Base-by-base conservation (phyloP, 2,888 invertebrate genomes). In the Epistrophe grossulariae region DNA sequence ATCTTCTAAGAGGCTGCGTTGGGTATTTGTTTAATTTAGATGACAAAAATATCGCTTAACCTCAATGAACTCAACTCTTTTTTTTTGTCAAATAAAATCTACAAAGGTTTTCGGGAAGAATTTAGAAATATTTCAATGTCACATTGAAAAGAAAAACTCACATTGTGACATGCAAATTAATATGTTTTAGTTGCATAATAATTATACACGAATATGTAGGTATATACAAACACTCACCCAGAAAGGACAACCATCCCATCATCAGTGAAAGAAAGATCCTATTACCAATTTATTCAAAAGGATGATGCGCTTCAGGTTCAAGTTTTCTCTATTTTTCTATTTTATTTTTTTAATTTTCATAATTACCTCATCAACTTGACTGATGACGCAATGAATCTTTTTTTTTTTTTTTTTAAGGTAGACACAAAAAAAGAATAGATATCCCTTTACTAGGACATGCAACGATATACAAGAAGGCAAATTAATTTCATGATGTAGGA, bases 331-430 rank as follows among this genome's bases (percentile, higher is more conserved):
- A 57, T 81, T 72, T 83, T 84, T 89, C 88, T 88, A 88, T 24
- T 24, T 24, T 24, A 88, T 90, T 89, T 66, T 77, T 88, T 84
- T 89, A 88, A 89, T 89, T 88, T 89, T 89, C 89, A 91, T 92
- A 93, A 93, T 92, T 92, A 93, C 92, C 91, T 91, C 92, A 93
- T 92, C 92, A 92, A 92, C 91, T 92, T 92, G 92, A 92, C 93
- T 92, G 93, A 92, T 92, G 92, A 93, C 91, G 91, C 91, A 91
- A 89, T 89, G 89, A 89, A 89, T 89, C 89, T 89, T 89, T 83
- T 76, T 74, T 52, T 79, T 78, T 81, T 52, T 40, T 60, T 15
- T 35, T 38, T 5, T 31, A 78, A 82, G 79, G 73, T 77, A 84
- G 79, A 43, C 24, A 43, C n/a, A n/a, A n/a, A 74, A 70, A 71